Evolutionary conservation across 2,888 invertebrate genomes (phyloP), one percentile per base, ranked within the genome.

Genomic region (Limnephilus auricula): DNA sequence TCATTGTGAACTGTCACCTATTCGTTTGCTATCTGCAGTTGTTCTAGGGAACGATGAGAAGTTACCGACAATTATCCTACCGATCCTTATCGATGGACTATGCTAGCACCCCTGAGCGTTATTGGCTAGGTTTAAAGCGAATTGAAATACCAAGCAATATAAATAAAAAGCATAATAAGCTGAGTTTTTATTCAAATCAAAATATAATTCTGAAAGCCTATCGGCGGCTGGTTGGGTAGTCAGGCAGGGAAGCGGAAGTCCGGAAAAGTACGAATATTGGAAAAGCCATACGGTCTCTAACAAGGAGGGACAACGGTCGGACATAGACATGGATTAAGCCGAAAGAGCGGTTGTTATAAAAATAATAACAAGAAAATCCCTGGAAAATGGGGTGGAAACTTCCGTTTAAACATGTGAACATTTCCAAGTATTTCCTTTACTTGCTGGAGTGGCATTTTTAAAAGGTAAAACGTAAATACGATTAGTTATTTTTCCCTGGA

Each of bases 301-400:
- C 82, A 34, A 82, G 37, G 32, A 82, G 34, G 82, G 82, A 82
- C 82, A 82, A 82, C 31, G 82, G 82, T 82, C 34, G 18, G 82
- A 82, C 82, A 18, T 34, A 37, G 82, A 82, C 34, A 37, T 82
- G 65, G 65, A 65, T 65, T 65, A 65, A 65, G n/a, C 25, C 25
- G n/a, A 65, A 65, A 65, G 65, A 65, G 65, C 65, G 65, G 65
- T 65, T 65, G 65, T 65, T 65, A 25, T 65, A 65, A 18, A 65
- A 65, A 65, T 65, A 65, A 65, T 65, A 65, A 65, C 65, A 65
- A 65, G 65, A 65, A 65, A 65, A 65, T 65, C 65, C 65, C 65
- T 65, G 25, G 65, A 65, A 65, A 65, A 65, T 65, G 65, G 65
- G 65, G 65, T 65, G 65, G 6, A 65, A 65, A 65, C 65, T 65